Base-by-base conservation (phyloP, 2,888 invertebrate species). In the Athalia circularis region DNA sequence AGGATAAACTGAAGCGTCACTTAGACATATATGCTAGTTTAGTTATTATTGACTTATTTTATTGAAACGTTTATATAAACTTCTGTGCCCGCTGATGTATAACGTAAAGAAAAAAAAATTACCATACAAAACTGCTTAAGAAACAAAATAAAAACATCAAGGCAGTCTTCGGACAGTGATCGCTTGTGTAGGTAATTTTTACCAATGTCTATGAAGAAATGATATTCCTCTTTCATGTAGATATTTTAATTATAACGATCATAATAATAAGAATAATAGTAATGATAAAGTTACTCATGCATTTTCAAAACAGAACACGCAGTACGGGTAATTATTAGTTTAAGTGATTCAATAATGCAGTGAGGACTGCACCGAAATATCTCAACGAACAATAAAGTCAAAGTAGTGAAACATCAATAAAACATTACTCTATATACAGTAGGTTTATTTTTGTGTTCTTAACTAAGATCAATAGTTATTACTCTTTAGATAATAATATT, bases 401-500 rank as follows among this genome's bases (percentile, higher is more conserved):
- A 72, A 59, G 11, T 65, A 68, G 83, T 81, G 86, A 84, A 87
- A 85, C 84, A 85, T 86, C 86, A 86, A 87, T 85, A 83, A 87
- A 87, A 86, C 47, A 85, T 86, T 85, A 87, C 85, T 89, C 88
- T 89, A 88, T 89, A 86, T 90, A 90, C 89, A 90, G 86, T 84
- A 86, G 81, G 84, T 89, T 90, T 90, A 90, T 90, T 90, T 84
- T 83, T 83, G 62, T 75, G 50, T 80, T 57, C 65, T 84, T 82
- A 82, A 79, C 79, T 82, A 82, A 84, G 81, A 81, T 82, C 81
- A 81, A 81, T 83, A 82, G 70, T 52, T 68, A 68, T 77, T 77
- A 77, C 48, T 77, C 13, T 52, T 68, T 77, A 70, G 72, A 72
- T 52, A 77, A 70, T 64, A 54, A 57, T 29, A 29, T 29, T 85